phyloP scores from a whole-genome alignment of 1,140 invertebrate genomes.

The Listronotus oregonensis region DNA sequence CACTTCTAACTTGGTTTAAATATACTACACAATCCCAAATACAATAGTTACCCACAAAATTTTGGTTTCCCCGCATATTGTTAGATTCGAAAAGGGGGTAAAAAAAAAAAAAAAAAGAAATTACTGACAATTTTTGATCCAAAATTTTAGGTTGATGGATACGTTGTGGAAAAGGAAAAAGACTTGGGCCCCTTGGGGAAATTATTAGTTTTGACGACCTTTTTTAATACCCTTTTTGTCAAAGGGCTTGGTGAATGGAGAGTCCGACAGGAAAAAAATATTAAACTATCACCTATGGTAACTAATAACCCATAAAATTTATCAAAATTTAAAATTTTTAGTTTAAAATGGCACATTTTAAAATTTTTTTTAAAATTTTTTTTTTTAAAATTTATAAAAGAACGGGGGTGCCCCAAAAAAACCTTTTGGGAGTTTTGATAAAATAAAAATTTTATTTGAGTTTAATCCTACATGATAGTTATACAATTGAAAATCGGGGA shows the following conservation, averaged over 20 bases:
- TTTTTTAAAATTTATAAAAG: too few relatives aligned
- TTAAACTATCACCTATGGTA: slow-evolving; percentile 40
- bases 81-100: slow-evolving; percentile 31
- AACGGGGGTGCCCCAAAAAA: too few relatives aligned
- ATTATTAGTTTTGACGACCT: slow-evolving; percentile 52
- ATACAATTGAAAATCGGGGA: too few relatives aligned
- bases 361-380: neutral
- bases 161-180: slow-evolving; percentile 36
- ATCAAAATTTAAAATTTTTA: slow-evolving; percentile 1
- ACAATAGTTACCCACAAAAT: neutral
- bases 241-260: slow-evolving; percentile 50
- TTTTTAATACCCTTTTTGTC: slow-evolving; percentile 46
- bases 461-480: too few relatives aligned
- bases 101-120: neutral
- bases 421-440: too few relatives aligned
- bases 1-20: neutral
- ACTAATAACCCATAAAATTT: slow-evolving; percentile 18
- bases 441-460: too few relatives aligned
- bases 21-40: slow-evolving; percentile 4
- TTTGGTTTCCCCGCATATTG: slow-evolving; percentile 2
- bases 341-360: neutral
- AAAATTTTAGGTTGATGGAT: slow-evolving; percentile 41
- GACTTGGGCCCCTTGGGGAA: slow-evolving; percentile 49
- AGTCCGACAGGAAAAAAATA: slow-evolving; percentile 38
- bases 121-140: slow-evolving; percentile 28